Evolutionary conservation across 2,797 vertebrate genomes (phyloP).

Genomic region (Anas bahamensis): DNA sequence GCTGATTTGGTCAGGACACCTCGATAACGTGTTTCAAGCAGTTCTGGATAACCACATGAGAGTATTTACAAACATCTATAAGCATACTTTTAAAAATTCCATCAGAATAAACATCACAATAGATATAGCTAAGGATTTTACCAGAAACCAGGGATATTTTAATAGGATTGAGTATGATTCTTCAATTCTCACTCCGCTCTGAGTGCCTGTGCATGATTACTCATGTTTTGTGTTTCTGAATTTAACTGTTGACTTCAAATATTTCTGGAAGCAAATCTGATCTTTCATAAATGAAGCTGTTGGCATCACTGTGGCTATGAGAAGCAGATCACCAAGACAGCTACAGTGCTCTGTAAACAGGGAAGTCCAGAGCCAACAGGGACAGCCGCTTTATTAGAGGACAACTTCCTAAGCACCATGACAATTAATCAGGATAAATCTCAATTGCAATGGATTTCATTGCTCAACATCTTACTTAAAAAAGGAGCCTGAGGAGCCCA

Average conservation of each 20-base stretch:
- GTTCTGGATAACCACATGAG: neutral
- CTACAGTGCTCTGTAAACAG: neutral
- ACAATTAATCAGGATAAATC: neutral
- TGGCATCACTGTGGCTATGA: neutral
- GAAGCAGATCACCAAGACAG: neutral
- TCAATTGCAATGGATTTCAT: neutral
- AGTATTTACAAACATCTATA: neutral
- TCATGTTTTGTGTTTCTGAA: neutral
- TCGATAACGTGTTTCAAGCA: neutral
- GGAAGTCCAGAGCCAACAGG: neutral
- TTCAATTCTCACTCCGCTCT: neutral
- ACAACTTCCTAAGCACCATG: neutral
- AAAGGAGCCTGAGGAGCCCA: neutral
- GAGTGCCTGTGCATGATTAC: no score
- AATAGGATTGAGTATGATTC: neutral
- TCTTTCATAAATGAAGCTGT: neutral
- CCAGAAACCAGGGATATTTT: neutral
- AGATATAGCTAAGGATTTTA: neutral
- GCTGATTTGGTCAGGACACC: neutral
- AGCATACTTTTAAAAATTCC: neutral
- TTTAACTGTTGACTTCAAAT: neutral
- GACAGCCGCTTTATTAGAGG: neutral
- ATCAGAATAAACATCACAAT: neutral
- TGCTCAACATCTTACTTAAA: neutral
- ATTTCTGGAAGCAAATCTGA: neutral